Percentiles rank a stretch among this genome's conserved stretches.
Conservation (phyloP, 2,113 vertebrate genomes). For the Anolis carolinensis region DNA sequence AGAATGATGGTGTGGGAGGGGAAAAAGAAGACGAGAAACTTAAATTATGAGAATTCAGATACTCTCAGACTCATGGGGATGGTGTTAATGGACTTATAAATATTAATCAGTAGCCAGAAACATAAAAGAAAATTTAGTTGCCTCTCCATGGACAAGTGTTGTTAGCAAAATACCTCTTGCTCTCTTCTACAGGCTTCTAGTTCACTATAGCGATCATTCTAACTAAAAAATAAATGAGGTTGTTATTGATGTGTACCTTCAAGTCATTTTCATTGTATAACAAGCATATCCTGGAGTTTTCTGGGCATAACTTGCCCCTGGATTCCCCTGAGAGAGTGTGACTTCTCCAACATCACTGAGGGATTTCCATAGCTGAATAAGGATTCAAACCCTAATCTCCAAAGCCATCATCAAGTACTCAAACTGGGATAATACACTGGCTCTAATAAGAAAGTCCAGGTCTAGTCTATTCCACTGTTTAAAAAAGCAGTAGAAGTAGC, state of each 20-base stretch:
- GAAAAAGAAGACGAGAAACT: neutral
- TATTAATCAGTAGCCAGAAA: slow-evolving; percentile 36
- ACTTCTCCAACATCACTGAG: too few species aligned
- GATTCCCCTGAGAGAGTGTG: too few species aligned
- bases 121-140: slow-evolving; percentile 43
- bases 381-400: too few species aligned
- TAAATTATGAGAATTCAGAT: slow-evolving; percentile 17
- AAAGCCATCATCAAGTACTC: too few species aligned
- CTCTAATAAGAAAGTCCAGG: neutral
- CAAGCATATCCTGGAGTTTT: too few species aligned
- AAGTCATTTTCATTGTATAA: too few species aligned
- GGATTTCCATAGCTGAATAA: too few species aligned
- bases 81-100: slow-evolving; percentile 37
- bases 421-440: too few species aligned
- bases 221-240: slow-evolving; percentile 10
- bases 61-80: slow-evolving; percentile 2
- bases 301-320: too few species aligned
- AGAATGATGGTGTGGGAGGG: neutral
- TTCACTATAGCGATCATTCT: neutral
- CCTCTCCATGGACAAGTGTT: slow-evolving; percentile 10
- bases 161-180: slow-evolving; percentile 9
- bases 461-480: neutral
- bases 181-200: slow-evolving; percentile 8
- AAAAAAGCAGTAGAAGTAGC: neutral
- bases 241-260: too few species aligned